A percentile compares a stretch with the other conserved stretches of the same genome.
These are phyloP conservation scores for Ifrita kowaldi DNA, from an alignment of 2,113 vertebrate species.

Conservation along the genomic window DNA sequence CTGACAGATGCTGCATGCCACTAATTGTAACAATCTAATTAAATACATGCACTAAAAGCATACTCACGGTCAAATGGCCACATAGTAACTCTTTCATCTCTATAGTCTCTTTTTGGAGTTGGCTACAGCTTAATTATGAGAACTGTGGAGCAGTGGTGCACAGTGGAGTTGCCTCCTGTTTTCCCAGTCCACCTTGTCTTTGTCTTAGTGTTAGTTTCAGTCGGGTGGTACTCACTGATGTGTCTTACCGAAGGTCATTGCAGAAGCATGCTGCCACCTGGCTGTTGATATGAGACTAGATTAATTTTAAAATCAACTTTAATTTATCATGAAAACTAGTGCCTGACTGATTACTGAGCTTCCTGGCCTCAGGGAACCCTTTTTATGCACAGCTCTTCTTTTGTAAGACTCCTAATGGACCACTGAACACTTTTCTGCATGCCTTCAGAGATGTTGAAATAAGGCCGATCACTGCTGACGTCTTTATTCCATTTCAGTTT, in stretches of 20 bases:
- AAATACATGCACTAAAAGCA: not conserved
- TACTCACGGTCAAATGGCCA: not conserved
- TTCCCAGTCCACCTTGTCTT: not conserved
- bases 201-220: not conserved
- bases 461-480: not conserved
- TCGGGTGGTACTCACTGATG: fast-evolving
- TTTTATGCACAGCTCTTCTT: not conserved
- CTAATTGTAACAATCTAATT: not conserved
- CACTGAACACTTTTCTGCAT: not conserved
- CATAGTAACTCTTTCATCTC: not conserved
- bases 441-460: conserved; percentile 32
- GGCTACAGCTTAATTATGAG: not conserved
- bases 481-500: conserved; percentile 39
- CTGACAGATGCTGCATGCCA: not conserved
- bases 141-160: not conserved
- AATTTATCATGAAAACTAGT: not conserved
- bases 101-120: not conserved
- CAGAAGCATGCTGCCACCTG: not conserved
- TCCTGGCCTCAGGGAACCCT: not conserved
- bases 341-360: not conserved
- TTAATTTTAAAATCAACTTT: not conserved
- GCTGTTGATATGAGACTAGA: not conserved
- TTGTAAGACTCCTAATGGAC: not conserved
- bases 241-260: not conserved
- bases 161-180: not conserved